A percentile compares a stretch with the other conserved stretches of the same genome.
These are phyloP conservation scores for Tupiocoris notatus DNA, from an alignment of 2,888 invertebrate genomes.

Conservation along the genomic window DNA sequence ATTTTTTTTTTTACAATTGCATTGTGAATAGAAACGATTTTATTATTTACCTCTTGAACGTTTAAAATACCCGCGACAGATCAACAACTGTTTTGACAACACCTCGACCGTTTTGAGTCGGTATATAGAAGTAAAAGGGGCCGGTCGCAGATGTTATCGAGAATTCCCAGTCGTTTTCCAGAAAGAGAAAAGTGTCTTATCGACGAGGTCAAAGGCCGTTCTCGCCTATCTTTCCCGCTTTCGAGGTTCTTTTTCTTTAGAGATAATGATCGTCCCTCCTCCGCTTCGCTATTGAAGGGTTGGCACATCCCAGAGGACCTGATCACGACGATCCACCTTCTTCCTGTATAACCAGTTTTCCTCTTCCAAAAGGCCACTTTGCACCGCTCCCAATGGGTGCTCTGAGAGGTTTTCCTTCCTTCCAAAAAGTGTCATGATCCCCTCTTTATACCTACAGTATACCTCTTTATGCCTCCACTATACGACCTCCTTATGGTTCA, in stretches of 20 bases:
- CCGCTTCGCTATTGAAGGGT: not conserved
- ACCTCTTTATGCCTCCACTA: not conserved
- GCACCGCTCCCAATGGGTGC: not conserved
- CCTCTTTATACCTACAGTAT: not conserved
- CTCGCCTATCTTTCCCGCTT: not conserved
- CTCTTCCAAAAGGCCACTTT: not conserved
- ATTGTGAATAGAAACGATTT: too few species aligned
- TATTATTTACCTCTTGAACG: too few species aligned
- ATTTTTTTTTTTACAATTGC: too few species aligned
- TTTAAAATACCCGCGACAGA: too few species aligned
- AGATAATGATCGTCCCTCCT: not conserved
- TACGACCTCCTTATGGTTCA: not conserved
- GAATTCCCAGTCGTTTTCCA: not conserved
- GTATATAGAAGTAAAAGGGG: too few species aligned
- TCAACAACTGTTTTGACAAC: too few species aligned
- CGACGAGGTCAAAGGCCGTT: not conserved
- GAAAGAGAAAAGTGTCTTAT: not conserved
- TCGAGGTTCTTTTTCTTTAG: not conserved
- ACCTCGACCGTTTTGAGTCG: too few species aligned
- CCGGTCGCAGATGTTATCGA: not conserved
- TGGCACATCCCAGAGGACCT: not conserved
- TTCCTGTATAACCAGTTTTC: not conserved
- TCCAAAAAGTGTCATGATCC: not conserved
- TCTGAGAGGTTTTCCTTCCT: not conserved
- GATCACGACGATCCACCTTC: not conserved